phyloP scores from a whole-genome alignment of 1,140 invertebrate species.

The Dinoponera quadriceps region DNA sequence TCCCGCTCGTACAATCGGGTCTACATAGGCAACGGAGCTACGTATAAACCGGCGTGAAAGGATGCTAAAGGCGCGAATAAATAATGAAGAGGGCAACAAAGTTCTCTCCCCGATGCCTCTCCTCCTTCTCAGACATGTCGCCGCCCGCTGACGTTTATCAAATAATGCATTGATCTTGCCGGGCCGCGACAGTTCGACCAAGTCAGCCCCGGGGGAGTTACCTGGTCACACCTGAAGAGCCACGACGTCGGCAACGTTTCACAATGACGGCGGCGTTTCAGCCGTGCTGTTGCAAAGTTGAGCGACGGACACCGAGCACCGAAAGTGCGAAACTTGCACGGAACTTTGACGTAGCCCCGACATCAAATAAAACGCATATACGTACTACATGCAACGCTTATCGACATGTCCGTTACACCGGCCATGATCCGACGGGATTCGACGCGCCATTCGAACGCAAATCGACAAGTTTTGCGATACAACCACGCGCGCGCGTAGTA shows the following conservation, averaged over 20 bases:
- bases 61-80: slow-evolving; percentile 11
- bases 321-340: slow-evolving; percentile 60
- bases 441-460: slow-evolving; percentile 26
- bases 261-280: slow-evolving; percentile 64
- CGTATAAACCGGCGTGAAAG: too few species aligned
- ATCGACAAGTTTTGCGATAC: slow-evolving; percentile 9
- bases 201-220: slow-evolving; percentile 58
- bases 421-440: slow-evolving; percentile 35
- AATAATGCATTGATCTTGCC: slow-evolving; percentile 63
- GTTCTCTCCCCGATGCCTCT: slow-evolving; percentile 2
- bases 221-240: slow-evolving; percentile 61
- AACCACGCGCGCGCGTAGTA: background rate
- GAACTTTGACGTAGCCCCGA: slow-evolving; percentile 62
- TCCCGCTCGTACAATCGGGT: too few species aligned
- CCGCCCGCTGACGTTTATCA: slow-evolving; percentile 45
- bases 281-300: slow-evolving; percentile 60
- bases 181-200: slow-evolving; percentile 41
- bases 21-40: too few species aligned
- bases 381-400: slow-evolving; percentile 46
- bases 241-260: slow-evolving; percentile 58
- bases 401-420: slow-evolving; percentile 58
- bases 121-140: background rate
- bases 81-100: slow-evolving; percentile 25
- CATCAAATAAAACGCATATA: slow-evolving; percentile 34
- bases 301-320: slow-evolving; percentile 22